phyloP scores from a whole-genome alignment of 2,113 vertebrate species.

The Lagopus muta region DNA sequence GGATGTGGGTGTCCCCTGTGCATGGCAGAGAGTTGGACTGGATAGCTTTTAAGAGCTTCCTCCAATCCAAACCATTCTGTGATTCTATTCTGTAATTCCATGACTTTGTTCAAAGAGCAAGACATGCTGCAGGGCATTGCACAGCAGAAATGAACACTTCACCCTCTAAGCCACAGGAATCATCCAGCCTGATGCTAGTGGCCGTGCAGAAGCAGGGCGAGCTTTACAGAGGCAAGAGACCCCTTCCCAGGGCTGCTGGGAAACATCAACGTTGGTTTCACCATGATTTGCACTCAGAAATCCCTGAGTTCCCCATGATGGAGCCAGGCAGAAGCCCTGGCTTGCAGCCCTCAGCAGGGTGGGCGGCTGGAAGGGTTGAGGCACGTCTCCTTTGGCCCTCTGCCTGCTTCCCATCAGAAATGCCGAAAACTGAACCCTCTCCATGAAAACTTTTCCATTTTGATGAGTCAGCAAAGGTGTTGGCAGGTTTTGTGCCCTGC shows the following conservation, averaged over 20 bases:
- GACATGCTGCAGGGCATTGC: neutral
- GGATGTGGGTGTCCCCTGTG: too few species aligned
- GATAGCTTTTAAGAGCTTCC: too few species aligned
- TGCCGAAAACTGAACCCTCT: neutral
- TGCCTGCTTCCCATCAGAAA: constrained; percentile 41
- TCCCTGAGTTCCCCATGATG: neutral
- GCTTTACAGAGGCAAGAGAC: neutral
- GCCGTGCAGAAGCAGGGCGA: neutral
- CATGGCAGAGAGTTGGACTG: too few species aligned
- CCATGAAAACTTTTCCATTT: constrained; percentile 13
- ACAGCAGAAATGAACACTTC: neutral
- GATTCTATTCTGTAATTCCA: too few species aligned
- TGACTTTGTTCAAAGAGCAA: neutral
- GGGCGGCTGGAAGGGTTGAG: constrained; percentile 36
- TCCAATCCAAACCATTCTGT: too few species aligned
- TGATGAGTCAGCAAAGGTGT: constrained; percentile 34
- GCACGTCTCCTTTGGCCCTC: constrained; percentile 40
- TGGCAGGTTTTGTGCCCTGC: constrained; percentile 24
- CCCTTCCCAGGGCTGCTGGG: neutral
- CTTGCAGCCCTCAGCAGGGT: constrained; percentile 26
- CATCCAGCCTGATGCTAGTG: neutral
- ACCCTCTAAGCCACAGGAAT: neutral
- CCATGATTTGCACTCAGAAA: neutral
- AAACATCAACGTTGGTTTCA: neutral
- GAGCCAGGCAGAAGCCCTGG: constrained; percentile 21